These are phyloP conservation scores for Selenia dentaria DNA, from an alignment of 2,888 invertebrate species.

Conservation along the genomic window DNA sequence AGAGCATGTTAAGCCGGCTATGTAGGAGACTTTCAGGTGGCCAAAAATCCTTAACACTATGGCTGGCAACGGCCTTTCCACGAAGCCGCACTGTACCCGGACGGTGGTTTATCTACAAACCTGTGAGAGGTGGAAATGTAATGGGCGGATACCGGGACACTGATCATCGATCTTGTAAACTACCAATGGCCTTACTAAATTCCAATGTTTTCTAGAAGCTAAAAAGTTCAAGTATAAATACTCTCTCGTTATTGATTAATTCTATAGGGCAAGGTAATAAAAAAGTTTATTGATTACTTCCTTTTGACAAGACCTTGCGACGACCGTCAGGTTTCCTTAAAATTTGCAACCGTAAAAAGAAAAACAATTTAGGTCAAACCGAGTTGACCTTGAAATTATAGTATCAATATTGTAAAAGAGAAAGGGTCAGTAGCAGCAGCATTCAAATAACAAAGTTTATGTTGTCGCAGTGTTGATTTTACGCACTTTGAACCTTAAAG, in stretches of 20 bases:
- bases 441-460: constrained; percentile 2
- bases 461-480: not conserved
- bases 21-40: too few relatives aligned
- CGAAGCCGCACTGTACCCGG: too few relatives aligned
- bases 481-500: too few relatives aligned
- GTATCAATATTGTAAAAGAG: constrained; percentile 26
- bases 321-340: constrained; percentile 20
- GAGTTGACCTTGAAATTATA: constrained; percentile 32
- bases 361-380: constrained; percentile 34
- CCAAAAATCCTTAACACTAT: too few relatives aligned
- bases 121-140: too few relatives aligned
- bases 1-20: too few relatives aligned
- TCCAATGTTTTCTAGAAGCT: constrained; percentile 8
- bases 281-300: constrained; percentile 29
- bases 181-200: too few relatives aligned
- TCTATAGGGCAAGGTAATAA: constrained; percentile 27
- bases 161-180: too few relatives aligned
- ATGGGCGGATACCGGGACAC: too few relatives aligned
- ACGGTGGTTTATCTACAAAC: too few relatives aligned
- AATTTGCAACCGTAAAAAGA: constrained; percentile 25
- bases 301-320: constrained; percentile 22
- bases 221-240: constrained; percentile 14
- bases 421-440: not conserved
- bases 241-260: constrained; percentile 14
- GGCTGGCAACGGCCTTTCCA: too few relatives aligned